These are phyloP conservation scores for Lomographa bimaculata DNA, from an alignment of 2,888 invertebrate genomes.

Conservation along the genomic window DNA sequence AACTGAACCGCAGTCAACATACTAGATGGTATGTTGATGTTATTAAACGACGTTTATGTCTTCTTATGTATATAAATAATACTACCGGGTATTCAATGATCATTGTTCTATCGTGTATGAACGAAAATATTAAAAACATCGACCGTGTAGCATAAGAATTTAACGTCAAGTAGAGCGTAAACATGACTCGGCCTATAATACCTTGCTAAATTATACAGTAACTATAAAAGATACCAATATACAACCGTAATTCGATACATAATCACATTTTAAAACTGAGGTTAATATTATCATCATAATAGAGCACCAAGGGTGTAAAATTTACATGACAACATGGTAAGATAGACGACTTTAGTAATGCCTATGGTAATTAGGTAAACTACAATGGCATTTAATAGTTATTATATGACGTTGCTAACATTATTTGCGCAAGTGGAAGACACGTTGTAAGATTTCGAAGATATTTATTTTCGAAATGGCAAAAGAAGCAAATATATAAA, in stretches of 20 bases:
- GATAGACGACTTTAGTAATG: slow-evolving; percentile 13
- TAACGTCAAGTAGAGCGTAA: slow-evolving; percentile 27
- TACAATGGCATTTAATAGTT: slow-evolving; percentile 36
- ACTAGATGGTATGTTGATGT: slow-evolving; percentile 4
- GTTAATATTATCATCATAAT: slow-evolving; percentile 11
- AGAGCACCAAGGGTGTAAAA: slow-evolving; percentile 18
- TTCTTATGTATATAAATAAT: slow-evolving; percentile 11
- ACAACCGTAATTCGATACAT: slow-evolving; percentile 17
- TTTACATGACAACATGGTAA: slow-evolving; percentile 26
- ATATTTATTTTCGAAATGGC: slow-evolving; percentile 3
- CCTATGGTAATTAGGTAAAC: slow-evolving; percentile 38
- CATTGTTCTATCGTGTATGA: slow-evolving; percentile 28
- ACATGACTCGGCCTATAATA: slow-evolving; percentile 15
- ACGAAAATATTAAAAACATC: slow-evolving; percentile 25
- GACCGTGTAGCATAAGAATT: slow-evolving; percentile 12
- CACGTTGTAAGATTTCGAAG: slow-evolving; percentile 16
- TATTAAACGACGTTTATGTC: slow-evolving; percentile 8
- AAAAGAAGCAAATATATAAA: neutral
- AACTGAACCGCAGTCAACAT: too few species aligned
- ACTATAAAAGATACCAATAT: slow-evolving; percentile 8
- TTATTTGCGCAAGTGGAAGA: slow-evolving; percentile 40
- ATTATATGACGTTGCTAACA: slow-evolving; percentile 31
- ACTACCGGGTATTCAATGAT: slow-evolving; percentile 21
- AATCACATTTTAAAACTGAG: slow-evolving; percentile 12
- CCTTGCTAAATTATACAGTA: slow-evolving; percentile 18